A percentile compares a stretch with the other conserved stretches of the same genome.
phyloP scores from a whole-genome alignment of 2,797 vertebrate species.

The Sebastes aleutianus region DNA sequence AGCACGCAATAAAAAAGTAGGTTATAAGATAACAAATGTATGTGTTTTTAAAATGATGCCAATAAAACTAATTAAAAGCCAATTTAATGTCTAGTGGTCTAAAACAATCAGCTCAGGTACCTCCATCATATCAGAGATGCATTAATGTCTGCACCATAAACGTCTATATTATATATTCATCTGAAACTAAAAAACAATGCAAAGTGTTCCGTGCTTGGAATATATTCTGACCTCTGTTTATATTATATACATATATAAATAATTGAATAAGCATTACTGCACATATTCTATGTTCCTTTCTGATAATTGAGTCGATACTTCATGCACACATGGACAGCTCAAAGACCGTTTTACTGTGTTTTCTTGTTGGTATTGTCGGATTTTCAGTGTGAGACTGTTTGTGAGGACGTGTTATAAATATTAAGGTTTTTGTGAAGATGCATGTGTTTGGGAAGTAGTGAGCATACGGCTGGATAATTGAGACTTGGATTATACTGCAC shows the following conservation, averaged over 20 bases:
- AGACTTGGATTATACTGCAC: no score
- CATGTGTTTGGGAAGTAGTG: no score
- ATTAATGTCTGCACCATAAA: neutral
- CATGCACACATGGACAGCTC: neutral
- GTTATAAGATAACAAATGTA: neutral
- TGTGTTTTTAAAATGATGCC: neutral
- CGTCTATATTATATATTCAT: neutral
- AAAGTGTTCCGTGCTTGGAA: neutral
- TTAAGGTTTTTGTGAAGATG: no score
- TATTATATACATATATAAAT: neutral
- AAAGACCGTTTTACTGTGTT: neutral
- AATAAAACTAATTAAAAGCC: neutral
- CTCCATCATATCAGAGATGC: neutral
- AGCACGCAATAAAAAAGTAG: neutral
- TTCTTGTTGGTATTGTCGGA: neutral
- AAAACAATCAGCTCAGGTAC: neutral
- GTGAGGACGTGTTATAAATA: no score
- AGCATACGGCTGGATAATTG: no score
- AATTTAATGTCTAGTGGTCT: neutral
- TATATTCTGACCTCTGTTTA: neutral
- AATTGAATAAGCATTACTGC: neutral
- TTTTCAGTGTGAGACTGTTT: no score
- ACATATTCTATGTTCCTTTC: neutral
- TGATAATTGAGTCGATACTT: neutral
- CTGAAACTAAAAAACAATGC: neutral